Percentiles rank a stretch among this genome's conserved stretches.
Conservation (phyloP, 2,113 vertebrate species). For the Symphodus melops region DNA sequence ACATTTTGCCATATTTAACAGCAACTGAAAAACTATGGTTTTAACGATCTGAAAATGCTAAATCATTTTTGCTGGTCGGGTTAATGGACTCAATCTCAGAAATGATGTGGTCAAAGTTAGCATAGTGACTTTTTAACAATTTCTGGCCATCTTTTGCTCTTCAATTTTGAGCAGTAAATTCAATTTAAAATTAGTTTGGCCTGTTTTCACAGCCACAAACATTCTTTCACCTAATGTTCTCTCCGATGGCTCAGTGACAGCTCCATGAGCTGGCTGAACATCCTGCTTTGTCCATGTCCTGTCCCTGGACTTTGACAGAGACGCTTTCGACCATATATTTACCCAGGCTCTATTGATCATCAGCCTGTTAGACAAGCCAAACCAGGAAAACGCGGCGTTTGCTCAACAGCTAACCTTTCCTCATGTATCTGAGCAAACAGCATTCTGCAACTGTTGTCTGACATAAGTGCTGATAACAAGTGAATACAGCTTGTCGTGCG, state of each 20-base stretch:
- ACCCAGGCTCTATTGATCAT: slow-evolving; percentile 69
- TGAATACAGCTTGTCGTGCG: slow-evolving; percentile 56
- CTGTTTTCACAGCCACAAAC: slow-evolving; percentile 13
- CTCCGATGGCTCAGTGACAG: slow-evolving; percentile 56
- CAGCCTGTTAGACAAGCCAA: slow-evolving; percentile 56
- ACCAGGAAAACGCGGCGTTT: slow-evolving; percentile 68
- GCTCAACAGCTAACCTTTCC: slow-evolving; percentile 71
- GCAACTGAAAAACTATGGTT: slow-evolving; percentile 8
- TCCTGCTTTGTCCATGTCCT: slow-evolving; percentile 37
- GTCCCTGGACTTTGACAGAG: slow-evolving; percentile 80
- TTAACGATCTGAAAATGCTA: neutral
- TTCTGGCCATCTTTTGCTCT: neutral
- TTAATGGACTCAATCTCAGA: neutral
- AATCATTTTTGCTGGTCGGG: neutral
- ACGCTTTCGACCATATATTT: slow-evolving; percentile 54
- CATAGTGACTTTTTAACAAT: neutral
- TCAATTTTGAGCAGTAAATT: neutral
- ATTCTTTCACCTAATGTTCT: slow-evolving; percentile 72
- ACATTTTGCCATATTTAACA: no score
- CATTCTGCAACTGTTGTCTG: slow-evolving; percentile 76
- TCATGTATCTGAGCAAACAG: slow-evolving; percentile 68
- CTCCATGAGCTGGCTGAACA: slow-evolving; percentile 64
- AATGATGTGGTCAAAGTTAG: neutral
- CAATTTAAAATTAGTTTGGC: neutral
- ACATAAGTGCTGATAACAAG: slow-evolving; percentile 70